Evolutionary conservation across 1,140 invertebrate species (phyloP), one percentile per base, ranked within the genome.

Genomic region (Uloborus diversus): DNA sequence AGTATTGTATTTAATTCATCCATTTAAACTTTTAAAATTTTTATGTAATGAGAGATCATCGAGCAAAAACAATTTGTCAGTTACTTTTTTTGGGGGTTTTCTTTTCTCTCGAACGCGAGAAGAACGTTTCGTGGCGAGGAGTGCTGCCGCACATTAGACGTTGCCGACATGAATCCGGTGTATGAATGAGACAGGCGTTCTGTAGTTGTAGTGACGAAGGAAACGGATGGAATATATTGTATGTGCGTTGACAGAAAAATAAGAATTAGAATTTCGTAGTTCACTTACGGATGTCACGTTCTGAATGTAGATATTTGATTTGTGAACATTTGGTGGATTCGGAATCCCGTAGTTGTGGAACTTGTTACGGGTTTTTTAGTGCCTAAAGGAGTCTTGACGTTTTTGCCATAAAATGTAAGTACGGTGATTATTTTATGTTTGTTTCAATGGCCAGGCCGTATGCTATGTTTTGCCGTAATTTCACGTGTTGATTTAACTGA

Each of bases 241-340:
- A 56, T 30, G 70, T 73, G 62, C 25, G 51, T 27, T 59, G 11
- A 42, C 25, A 42, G 57, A 73, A n/a, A n/a, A n/a, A n/a, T n/a
- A n/a, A n/a, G n/a, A n/a, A n/a, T n/a, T n/a, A n/a, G n/a, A 73
- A 73, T 73, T 73, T 57, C 42, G 69, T 71, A 71, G 53, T 28
- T 62, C 62, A 49, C 61, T 57, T 61, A 73, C 70, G 57, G 70
- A 73, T 73, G 70, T 73, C 70, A 73, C 70, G 70, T 62, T 73
- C 33, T 17, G 17, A 59, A 25, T 13, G 57, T 59, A 33, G 17
- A 32, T 66, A 25, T 51, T 20, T 35, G 33, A 49, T 66, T 49
- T 51, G 23, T 27, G 23, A 49, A 66, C 42, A n/a, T n/a, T 51
- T n/a, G 42, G 25, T 49, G 27, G 30, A 66, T 49, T 66, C 42